These are phyloP conservation scores for Delichon dasypus DNA, from an alignment of 2,797 vertebrate species.

Conservation along the genomic window DNA sequence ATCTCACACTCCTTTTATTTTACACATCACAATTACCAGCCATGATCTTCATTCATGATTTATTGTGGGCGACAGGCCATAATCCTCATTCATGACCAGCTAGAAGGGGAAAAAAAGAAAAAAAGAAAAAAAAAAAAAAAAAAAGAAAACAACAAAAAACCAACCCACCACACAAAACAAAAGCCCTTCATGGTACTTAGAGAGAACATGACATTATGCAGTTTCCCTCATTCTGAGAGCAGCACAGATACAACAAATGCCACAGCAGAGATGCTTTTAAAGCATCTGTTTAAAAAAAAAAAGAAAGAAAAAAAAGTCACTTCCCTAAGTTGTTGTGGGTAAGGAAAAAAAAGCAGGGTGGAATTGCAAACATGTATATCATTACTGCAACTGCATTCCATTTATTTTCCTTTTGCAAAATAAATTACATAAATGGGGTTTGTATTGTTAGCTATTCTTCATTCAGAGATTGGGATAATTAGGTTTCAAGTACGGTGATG, in stretches of 20 bases:
- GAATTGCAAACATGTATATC: constrained; percentile 72
- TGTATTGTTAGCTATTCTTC: constrained; percentile 77
- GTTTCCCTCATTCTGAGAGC: constrained; percentile 18
- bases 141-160: neutral
- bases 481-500: constrained; percentile 78
- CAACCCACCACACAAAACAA: constrained; percentile 14
- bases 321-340: constrained; percentile 53
- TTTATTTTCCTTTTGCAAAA: constrained; percentile 78
- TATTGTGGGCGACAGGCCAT: constrained; percentile 61
- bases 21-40: constrained; percentile 55
- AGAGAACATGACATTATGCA: constrained; percentile 29
- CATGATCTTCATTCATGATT: constrained; percentile 70
- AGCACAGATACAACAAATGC: constrained; percentile 19
- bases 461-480: constrained; percentile 80
- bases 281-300: constrained; percentile 19
- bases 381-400: constrained; percentile 76
- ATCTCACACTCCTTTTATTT: constrained; percentile 53
- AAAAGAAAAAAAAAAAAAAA: neutral
- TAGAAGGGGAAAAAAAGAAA: neutral
- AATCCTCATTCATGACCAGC: constrained; percentile 62
- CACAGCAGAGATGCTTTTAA: constrained; percentile 44
- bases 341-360: neutral
- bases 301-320: constrained; percentile 23
- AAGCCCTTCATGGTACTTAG: constrained; percentile 52
- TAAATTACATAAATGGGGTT: constrained; percentile 80